phyloP scores from a whole-genome alignment of 2,797 vertebrate genomes.

The Neomorphus geoffroyi region DNA sequence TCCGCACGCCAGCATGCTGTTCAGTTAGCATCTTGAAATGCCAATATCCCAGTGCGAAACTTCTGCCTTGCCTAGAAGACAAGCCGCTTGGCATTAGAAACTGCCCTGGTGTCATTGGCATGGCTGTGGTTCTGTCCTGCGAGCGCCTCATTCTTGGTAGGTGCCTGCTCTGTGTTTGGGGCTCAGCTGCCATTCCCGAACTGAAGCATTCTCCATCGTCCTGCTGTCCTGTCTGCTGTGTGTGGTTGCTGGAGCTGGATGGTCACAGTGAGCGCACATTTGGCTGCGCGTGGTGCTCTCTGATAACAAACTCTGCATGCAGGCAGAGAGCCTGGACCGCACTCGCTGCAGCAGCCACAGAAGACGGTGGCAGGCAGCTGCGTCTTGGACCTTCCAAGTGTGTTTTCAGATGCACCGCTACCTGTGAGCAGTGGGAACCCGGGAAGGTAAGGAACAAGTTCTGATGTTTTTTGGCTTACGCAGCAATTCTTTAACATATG shows the following conservation, averaged over 20 bases:
- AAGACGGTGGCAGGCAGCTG: background rate
- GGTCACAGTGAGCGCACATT: background rate
- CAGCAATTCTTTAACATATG: background rate
- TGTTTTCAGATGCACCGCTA: background rate
- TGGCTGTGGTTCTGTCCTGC: background rate
- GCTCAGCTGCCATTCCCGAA: background rate
- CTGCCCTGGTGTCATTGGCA: background rate
- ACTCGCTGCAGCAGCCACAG: background rate
- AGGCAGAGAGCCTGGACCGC: background rate
- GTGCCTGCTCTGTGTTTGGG: no score
- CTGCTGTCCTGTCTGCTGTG: background rate
- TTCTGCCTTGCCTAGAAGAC: background rate
- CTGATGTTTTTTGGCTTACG: background rate
- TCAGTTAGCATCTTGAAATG: background rate
- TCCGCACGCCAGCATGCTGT: background rate
- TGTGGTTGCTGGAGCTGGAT: background rate
- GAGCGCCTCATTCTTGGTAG: no score
- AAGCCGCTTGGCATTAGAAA: background rate
- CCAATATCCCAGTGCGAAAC: background rate
- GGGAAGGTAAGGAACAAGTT: slow-evolving; percentile 10
- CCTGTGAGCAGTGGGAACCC: background rate
- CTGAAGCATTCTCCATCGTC: background rate
- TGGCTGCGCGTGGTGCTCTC: background rate
- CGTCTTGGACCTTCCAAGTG: background rate
- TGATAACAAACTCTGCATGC: background rate